These are phyloP conservation scores for Trinorchestia longiramus DNA, from an alignment of 1,140 invertebrate genomes.

Conservation along the genomic window DNA sequence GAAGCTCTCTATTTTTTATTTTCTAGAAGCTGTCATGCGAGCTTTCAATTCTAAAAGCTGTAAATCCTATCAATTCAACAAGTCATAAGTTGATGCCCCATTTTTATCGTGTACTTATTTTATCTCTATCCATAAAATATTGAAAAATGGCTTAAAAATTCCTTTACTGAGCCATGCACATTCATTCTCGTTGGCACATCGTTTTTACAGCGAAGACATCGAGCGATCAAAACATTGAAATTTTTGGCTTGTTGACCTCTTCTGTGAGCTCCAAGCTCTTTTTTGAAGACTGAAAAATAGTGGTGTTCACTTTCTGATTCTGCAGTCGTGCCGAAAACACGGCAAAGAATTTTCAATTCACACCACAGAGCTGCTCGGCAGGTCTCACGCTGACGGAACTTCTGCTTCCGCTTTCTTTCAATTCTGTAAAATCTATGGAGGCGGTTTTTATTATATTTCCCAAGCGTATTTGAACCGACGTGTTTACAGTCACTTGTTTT, in stretches of 20 bases:
- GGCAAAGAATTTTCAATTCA: not conserved
- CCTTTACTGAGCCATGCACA: not conserved
- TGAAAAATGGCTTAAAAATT: not conserved
- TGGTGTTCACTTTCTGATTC: not conserved
- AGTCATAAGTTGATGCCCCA: not conserved
- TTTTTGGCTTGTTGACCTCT: not conserved
- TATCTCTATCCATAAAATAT: not conserved
- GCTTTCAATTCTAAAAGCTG: no score
- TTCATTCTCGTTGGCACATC: not conserved
- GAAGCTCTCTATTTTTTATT: no score
- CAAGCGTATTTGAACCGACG: not conserved
- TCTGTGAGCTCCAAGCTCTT: not conserved
- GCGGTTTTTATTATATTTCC: not conserved
- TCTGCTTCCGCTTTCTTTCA: not conserved
- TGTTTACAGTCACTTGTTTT: not conserved
- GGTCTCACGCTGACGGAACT: not conserved
- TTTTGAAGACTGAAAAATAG: not conserved
- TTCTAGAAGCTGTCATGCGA: no score
- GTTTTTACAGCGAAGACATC: not conserved
- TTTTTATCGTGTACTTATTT: not conserved
- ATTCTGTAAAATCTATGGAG: not conserved
- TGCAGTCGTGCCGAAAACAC: not conserved
- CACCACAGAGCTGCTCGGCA: not conserved
- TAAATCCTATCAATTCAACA: no score
- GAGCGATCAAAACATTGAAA: not conserved